These are phyloP conservation scores for Marronus borbonicus DNA, from an alignment of 2,888 invertebrate species.

Conservation along the genomic window DNA sequence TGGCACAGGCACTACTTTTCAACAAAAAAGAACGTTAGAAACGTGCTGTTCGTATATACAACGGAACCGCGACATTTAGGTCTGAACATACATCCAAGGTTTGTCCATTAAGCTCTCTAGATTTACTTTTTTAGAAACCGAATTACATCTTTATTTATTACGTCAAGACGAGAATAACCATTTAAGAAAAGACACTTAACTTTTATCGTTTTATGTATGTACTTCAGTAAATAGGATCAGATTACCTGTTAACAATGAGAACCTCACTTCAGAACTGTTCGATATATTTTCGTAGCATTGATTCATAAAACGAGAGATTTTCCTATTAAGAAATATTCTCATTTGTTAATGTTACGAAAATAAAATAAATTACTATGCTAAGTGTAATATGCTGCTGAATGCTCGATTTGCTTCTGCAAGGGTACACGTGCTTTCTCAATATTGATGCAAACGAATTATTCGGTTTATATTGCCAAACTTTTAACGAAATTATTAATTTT, in stretches of 20 bases:
- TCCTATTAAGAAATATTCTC: too few relatives aligned
- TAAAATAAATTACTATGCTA: too few relatives aligned
- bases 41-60: background rate
- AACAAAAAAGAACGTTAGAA: background rate
- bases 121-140: constrained; percentile 18
- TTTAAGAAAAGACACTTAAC: constrained; percentile 28
- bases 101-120: background rate
- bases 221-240: background rate
- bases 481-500: too few relatives aligned
- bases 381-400: too few relatives aligned
- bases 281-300: too few relatives aligned
- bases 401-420: too few relatives aligned
- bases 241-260: background rate
- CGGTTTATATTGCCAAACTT: too few relatives aligned
- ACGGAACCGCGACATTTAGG: background rate
- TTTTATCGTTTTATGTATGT: constrained; percentile 17
- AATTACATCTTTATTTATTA: constrained; percentile 40
- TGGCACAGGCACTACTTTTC: background rate
- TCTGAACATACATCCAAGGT: background rate
- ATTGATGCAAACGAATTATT: too few relatives aligned
- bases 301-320: too few relatives aligned
- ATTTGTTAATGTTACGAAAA: too few relatives aligned
- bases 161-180: constrained; percentile 25
- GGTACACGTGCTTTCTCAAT: background rate
- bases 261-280: background rate